These are phyloP conservation scores for Pissodes strobi DNA, from an alignment of 1,140 invertebrate genomes.

Conservation along the genomic window DNA sequence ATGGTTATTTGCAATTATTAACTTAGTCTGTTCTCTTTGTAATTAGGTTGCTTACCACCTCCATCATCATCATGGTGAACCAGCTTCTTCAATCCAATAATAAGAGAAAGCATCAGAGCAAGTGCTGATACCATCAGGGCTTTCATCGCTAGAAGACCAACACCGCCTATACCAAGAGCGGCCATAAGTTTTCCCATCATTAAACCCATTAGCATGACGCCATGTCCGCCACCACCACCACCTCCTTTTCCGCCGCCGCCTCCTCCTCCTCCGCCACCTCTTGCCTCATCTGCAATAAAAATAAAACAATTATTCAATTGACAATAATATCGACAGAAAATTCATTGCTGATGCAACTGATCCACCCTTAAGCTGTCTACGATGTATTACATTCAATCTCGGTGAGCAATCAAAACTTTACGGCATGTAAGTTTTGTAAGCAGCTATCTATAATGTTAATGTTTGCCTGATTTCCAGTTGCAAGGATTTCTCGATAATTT, in stretches of 20 bases:
- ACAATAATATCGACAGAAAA: no score
- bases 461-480: no score
- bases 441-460: no score
- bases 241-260: constrained; percentile 57
- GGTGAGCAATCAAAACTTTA: no score
- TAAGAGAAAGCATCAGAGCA: constrained; percentile 72
- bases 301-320: no score
- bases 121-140: constrained; percentile 68
- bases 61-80: constrained; percentile 64
- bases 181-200: constrained; percentile 78
- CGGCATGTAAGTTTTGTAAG: no score
- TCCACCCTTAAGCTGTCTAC: no score
- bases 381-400: no score
- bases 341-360: no score
- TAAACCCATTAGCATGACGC: constrained; percentile 66
- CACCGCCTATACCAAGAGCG: constrained; percentile 70
- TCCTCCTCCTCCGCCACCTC: constrained; percentile 54
- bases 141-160: constrained; percentile 75
- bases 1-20: background rate
- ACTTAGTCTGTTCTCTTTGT: background rate
- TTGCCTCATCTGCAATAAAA: constrained; percentile 55
- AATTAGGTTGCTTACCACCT: constrained; percentile 52
- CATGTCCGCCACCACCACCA: constrained; percentile 49
- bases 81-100: constrained; percentile 74
- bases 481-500: no score